Percentiles rank a stretch among this genome's conserved stretches.
Evolutionary conservation across 1,140 invertebrate genomes (phyloP).

Genomic region (Heliconius melpomene): DNA sequence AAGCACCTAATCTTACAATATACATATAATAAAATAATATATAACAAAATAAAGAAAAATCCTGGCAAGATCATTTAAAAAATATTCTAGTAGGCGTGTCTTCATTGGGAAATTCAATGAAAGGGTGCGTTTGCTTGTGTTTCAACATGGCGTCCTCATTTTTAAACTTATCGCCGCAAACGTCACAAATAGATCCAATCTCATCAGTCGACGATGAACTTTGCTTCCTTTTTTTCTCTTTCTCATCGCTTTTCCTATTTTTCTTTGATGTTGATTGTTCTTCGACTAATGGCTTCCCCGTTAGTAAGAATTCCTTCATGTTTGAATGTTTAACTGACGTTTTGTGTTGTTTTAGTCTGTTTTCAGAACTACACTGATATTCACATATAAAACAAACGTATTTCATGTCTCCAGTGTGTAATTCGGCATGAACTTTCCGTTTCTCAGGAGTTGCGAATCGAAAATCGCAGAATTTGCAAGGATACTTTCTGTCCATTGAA

Average conservation of each 20-base stretch:
- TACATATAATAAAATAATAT: not conserved
- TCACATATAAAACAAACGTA: slow-evolving; percentile 77
- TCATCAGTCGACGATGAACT: slow-evolving; percentile 31
- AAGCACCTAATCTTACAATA: not conserved
- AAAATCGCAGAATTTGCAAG: slow-evolving; percentile 75
- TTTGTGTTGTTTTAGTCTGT: slow-evolving; percentile 68
- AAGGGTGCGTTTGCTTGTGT: slow-evolving; percentile 73
- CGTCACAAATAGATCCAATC: slow-evolving; percentile 53
- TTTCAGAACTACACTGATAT: slow-evolving; percentile 71
- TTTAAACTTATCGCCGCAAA: slow-evolving; percentile 68
- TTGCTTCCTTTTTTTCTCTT: slow-evolving; percentile 42
- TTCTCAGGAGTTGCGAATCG: slow-evolving; percentile 71
- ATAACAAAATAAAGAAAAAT: not conserved
- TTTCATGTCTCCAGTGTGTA: slow-evolving; percentile 74
- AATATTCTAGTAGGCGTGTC: slow-evolving; percentile 76
- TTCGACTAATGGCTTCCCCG: slow-evolving; percentile 53
- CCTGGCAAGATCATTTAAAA: slow-evolving; percentile 63
- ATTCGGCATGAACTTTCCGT: slow-evolving; percentile 62
- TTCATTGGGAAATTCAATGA: slow-evolving; percentile 72
- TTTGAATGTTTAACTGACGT: slow-evolving; percentile 65
- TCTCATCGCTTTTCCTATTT: slow-evolving; percentile 35
- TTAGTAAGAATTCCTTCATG: slow-evolving; percentile 68
- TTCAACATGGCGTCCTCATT: slow-evolving; percentile 62
- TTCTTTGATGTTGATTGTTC: slow-evolving; percentile 49
- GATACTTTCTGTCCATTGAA: slow-evolving; percentile 65